Percentiles rank a stretch among this genome's conserved stretches.
Conservation (phyloP, 1,140 invertebrate genomes). For the Nephila pilipes region DNA sequence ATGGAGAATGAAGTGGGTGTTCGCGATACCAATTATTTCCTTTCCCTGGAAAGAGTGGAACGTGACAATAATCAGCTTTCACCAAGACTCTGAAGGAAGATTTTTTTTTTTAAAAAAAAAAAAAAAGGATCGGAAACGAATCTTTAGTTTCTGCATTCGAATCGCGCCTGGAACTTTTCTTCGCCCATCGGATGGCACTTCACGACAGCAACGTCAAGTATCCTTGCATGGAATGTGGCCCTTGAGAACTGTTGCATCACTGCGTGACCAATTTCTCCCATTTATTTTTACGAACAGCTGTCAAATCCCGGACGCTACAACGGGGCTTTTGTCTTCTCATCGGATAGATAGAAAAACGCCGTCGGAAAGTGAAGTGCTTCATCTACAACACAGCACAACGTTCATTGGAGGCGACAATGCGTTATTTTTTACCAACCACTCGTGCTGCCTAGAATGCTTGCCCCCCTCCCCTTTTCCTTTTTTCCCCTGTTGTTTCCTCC, state of each 20-base stretch:
- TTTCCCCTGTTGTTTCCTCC: not conserved
- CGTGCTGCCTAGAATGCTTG: not conserved
- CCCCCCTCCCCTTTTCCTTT: not conserved
- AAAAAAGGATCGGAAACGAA: not conserved
- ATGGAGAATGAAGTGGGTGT: too few species aligned
- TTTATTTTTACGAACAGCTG: slow-evolving; percentile 32
- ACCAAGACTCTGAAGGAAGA: too few species aligned
- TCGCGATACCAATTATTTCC: too few species aligned
- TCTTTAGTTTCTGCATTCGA: not conserved
- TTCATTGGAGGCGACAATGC: slow-evolving; percentile 25
- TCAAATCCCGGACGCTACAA: slow-evolving; percentile 26
- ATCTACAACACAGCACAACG: not conserved
- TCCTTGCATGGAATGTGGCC: not conserved
- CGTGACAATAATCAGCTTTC: too few species aligned
- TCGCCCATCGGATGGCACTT: not conserved
- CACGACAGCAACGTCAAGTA: not conserved
- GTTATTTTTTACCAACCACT: slow-evolving; percentile 22
- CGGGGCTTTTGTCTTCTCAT: not conserved
- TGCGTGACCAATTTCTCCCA: not conserved
- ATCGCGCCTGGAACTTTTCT: not conserved
- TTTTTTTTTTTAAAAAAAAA: too few species aligned
- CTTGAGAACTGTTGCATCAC: not conserved
- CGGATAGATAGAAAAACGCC: not conserved
- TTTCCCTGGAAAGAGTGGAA: too few species aligned
- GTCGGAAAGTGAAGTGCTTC: not conserved